phyloP scores from a whole-genome alignment of 1,140 invertebrate genomes.

The Atta cephalotes region DNA sequence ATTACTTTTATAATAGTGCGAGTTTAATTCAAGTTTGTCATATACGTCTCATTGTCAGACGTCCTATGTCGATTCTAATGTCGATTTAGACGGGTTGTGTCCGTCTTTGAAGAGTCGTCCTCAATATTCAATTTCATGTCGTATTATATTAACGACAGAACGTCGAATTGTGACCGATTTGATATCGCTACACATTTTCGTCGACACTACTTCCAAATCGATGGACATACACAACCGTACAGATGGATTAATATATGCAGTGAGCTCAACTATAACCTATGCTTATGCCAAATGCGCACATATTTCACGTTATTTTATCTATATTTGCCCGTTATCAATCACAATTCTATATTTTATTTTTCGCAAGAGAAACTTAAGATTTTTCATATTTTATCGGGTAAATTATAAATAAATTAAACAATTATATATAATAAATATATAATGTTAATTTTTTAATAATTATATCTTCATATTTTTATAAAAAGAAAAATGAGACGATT shows the following conservation, averaged over 20 bases:
- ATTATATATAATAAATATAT: neutral
- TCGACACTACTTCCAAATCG: conserved; percentile 35
- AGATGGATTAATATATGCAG: conserved; percentile 19
- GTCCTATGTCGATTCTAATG: neutral
- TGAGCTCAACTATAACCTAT: neutral
- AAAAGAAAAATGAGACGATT: too few relatives aligned
- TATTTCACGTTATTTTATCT: neutral
- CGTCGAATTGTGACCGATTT: conserved; percentile 10
- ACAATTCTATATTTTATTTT: conserved; percentile 15
- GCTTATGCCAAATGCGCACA: neutral
- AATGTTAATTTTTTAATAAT: too few relatives aligned
- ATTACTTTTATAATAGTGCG: neutral
- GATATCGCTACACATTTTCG: conserved; percentile 28
- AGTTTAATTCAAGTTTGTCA: conserved; percentile 30
- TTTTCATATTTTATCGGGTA: neutral
- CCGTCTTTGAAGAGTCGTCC: conserved; percentile 10
- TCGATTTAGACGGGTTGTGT: conserved; percentile 14
- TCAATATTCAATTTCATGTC: conserved; percentile 46
- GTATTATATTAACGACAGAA: conserved; percentile 16
- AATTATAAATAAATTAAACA: neutral
- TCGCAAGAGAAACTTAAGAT: neutral
- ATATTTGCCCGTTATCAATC: neutral
- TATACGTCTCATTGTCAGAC: neutral
- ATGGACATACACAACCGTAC: neutral
- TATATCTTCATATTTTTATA: too few relatives aligned